A percentile compares a stretch with the other conserved stretches of the same genome.
Evolutionary conservation across 2,797 vertebrate species (phyloP).

Genomic region (Molossus molossus): DNA sequence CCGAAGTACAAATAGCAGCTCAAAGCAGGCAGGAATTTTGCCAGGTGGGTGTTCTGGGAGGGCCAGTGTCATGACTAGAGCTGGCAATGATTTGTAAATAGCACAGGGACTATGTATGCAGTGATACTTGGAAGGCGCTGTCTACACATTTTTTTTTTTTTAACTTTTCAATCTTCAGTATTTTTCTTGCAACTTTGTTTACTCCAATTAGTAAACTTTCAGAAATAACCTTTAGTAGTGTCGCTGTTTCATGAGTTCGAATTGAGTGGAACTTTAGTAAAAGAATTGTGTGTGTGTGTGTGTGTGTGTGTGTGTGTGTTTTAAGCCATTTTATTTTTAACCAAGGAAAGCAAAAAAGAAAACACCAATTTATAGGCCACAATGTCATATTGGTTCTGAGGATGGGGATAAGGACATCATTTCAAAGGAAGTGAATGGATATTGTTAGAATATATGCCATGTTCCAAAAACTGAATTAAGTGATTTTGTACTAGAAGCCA

Average conservation of each 20-base stretch:
- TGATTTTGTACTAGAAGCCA: slow-evolving; percentile 24
- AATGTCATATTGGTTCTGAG: neutral
- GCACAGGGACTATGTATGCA: too few species aligned
- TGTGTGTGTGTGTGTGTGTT: neutral
- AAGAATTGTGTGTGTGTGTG: neutral
- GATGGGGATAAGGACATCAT: neutral
- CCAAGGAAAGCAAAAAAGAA: neutral
- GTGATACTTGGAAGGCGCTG: neutral
- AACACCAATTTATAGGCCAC: neutral
- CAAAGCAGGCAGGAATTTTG: neutral
- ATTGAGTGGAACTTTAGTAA: neutral
- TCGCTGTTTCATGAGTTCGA: neutral
- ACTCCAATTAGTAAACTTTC: neutral
- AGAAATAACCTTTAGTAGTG: slow-evolving; percentile 28
- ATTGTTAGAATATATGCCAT: neutral
- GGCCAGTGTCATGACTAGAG: too few species aligned
- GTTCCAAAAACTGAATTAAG: neutral
- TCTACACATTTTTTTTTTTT: neutral
- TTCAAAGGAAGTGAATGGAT: neutral
- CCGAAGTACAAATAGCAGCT: neutral
- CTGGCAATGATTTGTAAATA: neutral
- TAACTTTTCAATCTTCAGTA: neutral
- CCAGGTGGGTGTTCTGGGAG: neutral
- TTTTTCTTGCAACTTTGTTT: slow-evolving; percentile 39
- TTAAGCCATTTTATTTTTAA: slow-evolving; percentile 67